Percentiles rank a stretch among this genome's conserved stretches.
Evolutionary conservation across 2,113 vertebrate genomes (phyloP).

Genomic region (Protobothrops flavoviridis): DNA sequence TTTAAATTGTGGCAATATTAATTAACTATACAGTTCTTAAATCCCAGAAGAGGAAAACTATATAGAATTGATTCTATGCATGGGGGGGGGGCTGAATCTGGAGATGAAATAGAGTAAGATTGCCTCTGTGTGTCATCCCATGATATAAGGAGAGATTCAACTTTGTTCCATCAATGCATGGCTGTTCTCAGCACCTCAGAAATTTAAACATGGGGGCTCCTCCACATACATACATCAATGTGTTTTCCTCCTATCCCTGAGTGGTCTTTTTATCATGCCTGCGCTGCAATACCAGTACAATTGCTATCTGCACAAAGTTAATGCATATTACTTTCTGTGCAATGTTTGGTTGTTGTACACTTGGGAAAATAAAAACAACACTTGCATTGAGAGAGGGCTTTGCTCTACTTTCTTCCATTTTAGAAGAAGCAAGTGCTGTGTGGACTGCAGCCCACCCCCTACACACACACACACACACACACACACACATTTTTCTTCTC

Average conservation of each 20-base stretch:
- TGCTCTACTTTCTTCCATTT: neutral
- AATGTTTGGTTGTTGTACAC: neutral
- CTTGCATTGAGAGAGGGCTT: neutral
- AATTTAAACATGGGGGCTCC: neutral
- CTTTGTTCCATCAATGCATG: neutral
- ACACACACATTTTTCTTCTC: neutral
- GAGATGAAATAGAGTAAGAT: neutral
- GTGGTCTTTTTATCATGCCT: neutral
- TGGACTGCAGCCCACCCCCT: neutral
- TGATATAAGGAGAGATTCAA: neutral
- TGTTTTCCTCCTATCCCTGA: neutral
- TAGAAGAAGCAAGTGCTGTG: neutral
- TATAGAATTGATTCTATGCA: neutral
- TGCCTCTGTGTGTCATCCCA: neutral
- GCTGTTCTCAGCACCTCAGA: neutral
- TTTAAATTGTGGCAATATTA: neutral
- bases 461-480: neutral
- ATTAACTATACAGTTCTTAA: neutral
- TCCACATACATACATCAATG: neutral
- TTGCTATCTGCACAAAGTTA: neutral
- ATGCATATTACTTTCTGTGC: neutral
- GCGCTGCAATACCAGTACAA: neutral
- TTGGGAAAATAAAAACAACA: neutral
- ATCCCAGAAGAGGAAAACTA: neutral
- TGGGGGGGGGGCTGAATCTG: neutral